phyloP scores from a whole-genome alignment of 2,113 vertebrate species.

The Elephas maximus region DNA sequence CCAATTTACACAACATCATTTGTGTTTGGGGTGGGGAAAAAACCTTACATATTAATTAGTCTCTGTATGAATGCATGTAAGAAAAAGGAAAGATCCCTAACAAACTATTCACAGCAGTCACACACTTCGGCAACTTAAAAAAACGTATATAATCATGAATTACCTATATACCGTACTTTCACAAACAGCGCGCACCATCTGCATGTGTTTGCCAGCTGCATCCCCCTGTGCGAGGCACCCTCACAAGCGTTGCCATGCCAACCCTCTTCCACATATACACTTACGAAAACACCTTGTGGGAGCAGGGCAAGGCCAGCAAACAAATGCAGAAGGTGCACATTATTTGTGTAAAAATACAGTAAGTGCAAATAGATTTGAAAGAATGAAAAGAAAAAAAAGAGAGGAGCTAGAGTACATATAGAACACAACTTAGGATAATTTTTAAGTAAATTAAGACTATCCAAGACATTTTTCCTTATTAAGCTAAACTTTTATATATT shows the following conservation, averaged over 20 bases:
- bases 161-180: background rate
- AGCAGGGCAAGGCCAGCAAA: no score
- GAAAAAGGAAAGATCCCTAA: background rate
- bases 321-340: no score
- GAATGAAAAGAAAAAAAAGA: background rate
- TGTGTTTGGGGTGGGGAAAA: background rate
- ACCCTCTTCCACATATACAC: no score
- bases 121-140: background rate
- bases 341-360: no score
- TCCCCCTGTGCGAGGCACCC: no score
- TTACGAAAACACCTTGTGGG: no score
- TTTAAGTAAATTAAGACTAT: conserved; percentile 7
- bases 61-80: background rate
- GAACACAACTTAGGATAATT: background rate
- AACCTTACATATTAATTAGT: background rate
- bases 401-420: background rate
- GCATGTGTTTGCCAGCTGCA: no score
- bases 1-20: background rate
- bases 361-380: conserved; percentile 31
- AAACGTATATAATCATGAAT: background rate
- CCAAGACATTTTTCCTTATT: conserved; percentile 40
- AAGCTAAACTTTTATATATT: background rate
- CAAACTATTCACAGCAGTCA: conserved; percentile 9
- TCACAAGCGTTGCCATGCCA: no score
- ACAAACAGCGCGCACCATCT: no score